These are phyloP conservation scores for Eupithecia subfuscata DNA, from an alignment of 2,888 invertebrate species.

Conservation along the genomic window DNA sequence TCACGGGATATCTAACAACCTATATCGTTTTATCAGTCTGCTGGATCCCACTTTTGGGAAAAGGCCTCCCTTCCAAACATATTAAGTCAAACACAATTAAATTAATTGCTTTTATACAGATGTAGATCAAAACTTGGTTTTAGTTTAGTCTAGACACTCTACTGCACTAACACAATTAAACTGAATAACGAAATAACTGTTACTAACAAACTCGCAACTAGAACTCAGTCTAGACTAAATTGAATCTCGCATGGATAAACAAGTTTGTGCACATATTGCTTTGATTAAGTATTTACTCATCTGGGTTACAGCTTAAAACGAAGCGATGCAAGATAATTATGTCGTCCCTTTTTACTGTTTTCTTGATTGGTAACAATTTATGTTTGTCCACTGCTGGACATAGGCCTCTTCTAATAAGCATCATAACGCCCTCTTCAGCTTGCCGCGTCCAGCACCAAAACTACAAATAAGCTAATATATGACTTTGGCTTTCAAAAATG, in stretches of 20 bases:
- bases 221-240: not conserved
- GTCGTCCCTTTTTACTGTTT: too few species aligned
- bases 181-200: not conserved
- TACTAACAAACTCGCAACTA: not conserved
- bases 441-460: too few species aligned
- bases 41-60: not conserved
- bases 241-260: not conserved
- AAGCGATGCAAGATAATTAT: too few species aligned
- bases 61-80: too few species aligned
- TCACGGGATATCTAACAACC: not conserved
- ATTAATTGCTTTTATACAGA: not conserved
- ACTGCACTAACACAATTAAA: not conserved
- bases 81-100: too few species aligned
- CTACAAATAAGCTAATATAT: too few species aligned
- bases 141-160: not conserved
- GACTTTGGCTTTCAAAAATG: too few species aligned
- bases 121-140: not conserved
- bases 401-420: too few species aligned
- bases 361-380: too few species aligned
- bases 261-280: not conserved
- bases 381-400: too few species aligned
- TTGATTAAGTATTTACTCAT: not conserved
- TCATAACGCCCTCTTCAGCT: too few species aligned
- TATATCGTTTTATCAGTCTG: not conserved
- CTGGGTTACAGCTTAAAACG: not conserved